Base-by-base conservation (phyloP, 2,113 vertebrate genomes). In the Accipiter virgatus region DNA sequence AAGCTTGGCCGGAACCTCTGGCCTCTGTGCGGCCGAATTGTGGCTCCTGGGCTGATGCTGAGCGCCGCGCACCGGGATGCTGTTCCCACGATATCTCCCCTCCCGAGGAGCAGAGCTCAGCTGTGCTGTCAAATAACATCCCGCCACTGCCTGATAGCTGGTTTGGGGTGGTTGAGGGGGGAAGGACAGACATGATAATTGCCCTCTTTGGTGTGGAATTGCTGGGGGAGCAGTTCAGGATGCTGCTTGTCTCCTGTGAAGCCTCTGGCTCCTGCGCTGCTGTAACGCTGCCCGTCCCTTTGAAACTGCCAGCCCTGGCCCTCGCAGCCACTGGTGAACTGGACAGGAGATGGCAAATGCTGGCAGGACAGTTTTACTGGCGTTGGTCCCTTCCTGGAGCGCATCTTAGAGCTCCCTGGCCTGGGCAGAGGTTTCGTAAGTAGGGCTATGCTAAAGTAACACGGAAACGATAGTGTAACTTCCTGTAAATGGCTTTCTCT, bases 21-120 rank as follows among this genome's bases (percentile, higher is more conserved):
- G 47, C 7, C 42, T 52, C 70, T 47, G 40, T 1, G 0, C 1
- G 38, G 82, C 79, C 3, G 17, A 12, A 3, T 2, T 0, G 36
- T 23, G 42, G 63, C 59, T 32, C 58, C 36, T 18, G 0, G 25
- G 38, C 1, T 23, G 0, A 0, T 9, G 47, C 91, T 0, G 1
- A 40, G 59, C 16, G 29, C 79, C 34, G 36, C 0, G 9, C 42
- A 1, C 55, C 1, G 3, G 2, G 47, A 13, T n/a, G 19, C 65
- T 25, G 31, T 9, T 91, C 66, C 52, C 12, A 0, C 7, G 21
- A 20, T 2, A 16, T 38, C 50, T 66, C 55, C 56, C 27, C 38
- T 78, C n/a, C 68, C 0, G 1, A 53, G 52, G 91, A 55, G 82
- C 59, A 1, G 45, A 16, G 68, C 78, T 72, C n/a, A 9, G 63